Evolutionary conservation across 2,113 vertebrate species (phyloP).

Genomic region (Smithornis capensis): DNA sequence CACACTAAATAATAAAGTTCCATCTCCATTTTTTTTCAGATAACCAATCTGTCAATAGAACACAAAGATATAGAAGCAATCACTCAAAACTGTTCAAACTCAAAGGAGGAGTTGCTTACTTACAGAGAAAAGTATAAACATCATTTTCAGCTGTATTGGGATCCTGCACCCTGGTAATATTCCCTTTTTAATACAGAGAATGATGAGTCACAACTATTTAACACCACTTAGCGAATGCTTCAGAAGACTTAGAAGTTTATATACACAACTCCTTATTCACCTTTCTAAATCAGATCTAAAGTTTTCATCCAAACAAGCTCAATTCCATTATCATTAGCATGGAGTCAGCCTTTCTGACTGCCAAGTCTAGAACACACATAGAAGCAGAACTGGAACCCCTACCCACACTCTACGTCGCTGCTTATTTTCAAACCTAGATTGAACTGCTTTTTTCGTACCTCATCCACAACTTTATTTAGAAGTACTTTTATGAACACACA

Average conservation of each 20-base stretch:
- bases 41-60: slow-evolving; percentile 86
- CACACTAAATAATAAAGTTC: slow-evolving; percentile 86
- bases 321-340: background rate
- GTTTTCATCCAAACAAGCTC: background rate
- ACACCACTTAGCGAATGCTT: background rate
- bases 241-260: background rate
- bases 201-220: background rate
- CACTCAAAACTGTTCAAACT: background rate
- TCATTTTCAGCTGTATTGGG: background rate
- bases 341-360: background rate
- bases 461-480: background rate
- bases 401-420: background rate
- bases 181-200: background rate
- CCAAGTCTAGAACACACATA: background rate
- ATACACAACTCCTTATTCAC: background rate
- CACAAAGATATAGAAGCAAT: background rate
- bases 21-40: slow-evolving; percentile 86
- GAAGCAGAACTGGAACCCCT: background rate
- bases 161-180: background rate
- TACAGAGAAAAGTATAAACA: background rate
- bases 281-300: background rate
- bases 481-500: background rate
- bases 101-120: background rate
- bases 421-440: background rate
- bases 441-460: background rate